Base-by-base conservation (phyloP, 1,140 invertebrate genomes). In the Nymphalis io region DNA sequence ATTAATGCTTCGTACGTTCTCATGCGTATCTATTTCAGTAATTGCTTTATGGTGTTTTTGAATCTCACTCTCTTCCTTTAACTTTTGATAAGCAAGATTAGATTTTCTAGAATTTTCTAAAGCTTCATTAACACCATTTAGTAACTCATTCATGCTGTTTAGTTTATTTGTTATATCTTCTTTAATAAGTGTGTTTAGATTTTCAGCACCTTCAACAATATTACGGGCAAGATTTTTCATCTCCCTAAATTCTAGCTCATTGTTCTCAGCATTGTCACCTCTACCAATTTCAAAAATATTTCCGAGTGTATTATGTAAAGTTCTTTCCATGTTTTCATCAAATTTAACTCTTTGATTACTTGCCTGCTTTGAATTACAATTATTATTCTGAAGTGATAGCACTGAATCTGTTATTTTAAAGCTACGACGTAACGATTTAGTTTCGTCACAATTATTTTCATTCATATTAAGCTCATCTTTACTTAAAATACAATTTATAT, bases 141-240 rank as follows among this genome's bases (percentile, higher is more conserved):
- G 72, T 39, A 92, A 74, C 70, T 89, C 89, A 78, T 92, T 90
- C 85, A 92, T 92, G 58, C 80, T 87, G 58, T 91, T 87, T 21
- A 92, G 78, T 82, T 92, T 92, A 75, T 91, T 91, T 3, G 83
- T 89, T 63, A 92, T 91, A 75, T 92, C 90, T 81, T 85, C 85
- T 64, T 81, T 79, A 57, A 92, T 89, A 12, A 92, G 70, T 18
- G 84, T 83, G n/a, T 86, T 88, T 13, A 91, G 64, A 68, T 90
- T 87, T 63, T 92, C 88, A 44, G 88, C 89, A 18, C 85, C 87
- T 77, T 88, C 85, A 2, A 88, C 84, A 62, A 90, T 85, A 71
- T 90, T 89, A 3, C 77, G 74, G 21, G 87, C 85, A 39, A 90
- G 66, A 60, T 78, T 81, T 74, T 84, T 90, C 87, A 88, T 92